Evolutionary conservation across 37 sponge, comb jelly and placozoan species (phyloP).

Genomic region (Chondrosia reniformis): DNA sequence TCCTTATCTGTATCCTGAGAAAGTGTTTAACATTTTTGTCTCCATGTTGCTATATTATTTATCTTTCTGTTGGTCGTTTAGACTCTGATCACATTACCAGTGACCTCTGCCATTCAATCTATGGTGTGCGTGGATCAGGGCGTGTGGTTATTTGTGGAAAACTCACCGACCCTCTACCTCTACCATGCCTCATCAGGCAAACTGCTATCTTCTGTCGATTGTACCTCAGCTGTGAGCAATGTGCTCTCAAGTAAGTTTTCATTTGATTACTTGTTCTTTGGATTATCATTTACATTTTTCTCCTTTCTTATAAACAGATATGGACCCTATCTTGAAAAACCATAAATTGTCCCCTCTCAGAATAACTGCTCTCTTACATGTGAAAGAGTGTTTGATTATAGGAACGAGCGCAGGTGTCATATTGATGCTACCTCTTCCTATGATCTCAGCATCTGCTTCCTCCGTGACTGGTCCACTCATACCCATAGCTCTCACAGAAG

Average conservation of each 20-base stretch:
- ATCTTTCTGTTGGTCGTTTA: too few species aligned
- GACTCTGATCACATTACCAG: conserved; percentile 36
- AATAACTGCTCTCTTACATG: conserved; percentile 36
- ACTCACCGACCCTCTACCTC: conserved; percentile 40
- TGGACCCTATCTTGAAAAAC: conserved; percentile 49
- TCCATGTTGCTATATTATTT: too few species aligned
- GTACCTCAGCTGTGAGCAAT: conserved; percentile 31
- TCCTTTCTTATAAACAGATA: neutral
- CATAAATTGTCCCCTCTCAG: conserved; percentile 57
- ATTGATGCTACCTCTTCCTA: conserved; percentile 53
- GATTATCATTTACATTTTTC: too few species aligned
- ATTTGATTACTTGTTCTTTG: neutral
- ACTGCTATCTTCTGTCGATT: conserved; percentile 47
- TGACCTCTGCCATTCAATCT: conserved; percentile 11
- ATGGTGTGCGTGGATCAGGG: conserved; percentile 18
- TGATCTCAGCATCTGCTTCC: neutral
- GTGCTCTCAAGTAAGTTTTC: conserved; percentile 40
- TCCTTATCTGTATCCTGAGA: too few species aligned
- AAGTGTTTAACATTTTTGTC: too few species aligned
- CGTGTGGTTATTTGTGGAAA: conserved; percentile 39
- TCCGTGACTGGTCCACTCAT: neutral
- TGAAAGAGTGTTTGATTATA: conserved; percentile 29
- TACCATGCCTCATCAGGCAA: conserved; percentile 37
- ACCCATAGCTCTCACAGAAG: conserved; percentile 19
- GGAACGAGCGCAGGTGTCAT: conserved; percentile 75